Evolutionary conservation across 1,140 invertebrate species (phyloP).

Genomic region (Radopholus similis): DNA sequence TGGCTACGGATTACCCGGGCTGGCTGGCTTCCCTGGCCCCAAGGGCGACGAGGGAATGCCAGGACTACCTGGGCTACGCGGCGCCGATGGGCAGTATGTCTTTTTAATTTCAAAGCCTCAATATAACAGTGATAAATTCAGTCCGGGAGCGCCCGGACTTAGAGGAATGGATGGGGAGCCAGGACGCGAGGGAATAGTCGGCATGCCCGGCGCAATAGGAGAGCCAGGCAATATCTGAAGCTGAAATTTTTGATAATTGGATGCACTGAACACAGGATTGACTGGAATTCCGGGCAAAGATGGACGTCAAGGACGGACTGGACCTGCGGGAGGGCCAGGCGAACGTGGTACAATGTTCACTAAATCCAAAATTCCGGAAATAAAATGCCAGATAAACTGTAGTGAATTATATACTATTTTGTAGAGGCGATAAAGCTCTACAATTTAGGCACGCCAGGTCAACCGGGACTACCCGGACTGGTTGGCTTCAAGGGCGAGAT

Average conservation of each 20-base stretch:
- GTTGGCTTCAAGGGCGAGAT: constrained; percentile 10
- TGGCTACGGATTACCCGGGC: constrained; percentile 62
- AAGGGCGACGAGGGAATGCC: constrained; percentile 19
- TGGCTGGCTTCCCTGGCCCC: constrained; percentile 40
- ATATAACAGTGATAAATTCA: no score
- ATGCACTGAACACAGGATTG: constrained; percentile 17
- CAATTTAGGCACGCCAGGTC: constrained; percentile 28
- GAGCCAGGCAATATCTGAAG: constrained; percentile 21
- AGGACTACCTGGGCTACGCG: constrained; percentile 32
- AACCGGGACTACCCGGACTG: constrained; percentile 23
- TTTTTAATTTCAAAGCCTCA: no score
- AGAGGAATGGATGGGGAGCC: constrained; percentile 32
- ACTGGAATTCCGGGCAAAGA: constrained; percentile 38
- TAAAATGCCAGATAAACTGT: no score
- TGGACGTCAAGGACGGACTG: constrained; percentile 21
- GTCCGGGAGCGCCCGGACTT: constrained; percentile 22
- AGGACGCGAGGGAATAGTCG: constrained; percentile 34
- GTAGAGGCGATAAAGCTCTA: background rate
- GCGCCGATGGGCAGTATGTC: constrained; percentile 31
- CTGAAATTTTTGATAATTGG: background rate
- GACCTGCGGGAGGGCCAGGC: no score
- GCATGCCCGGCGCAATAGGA: constrained; percentile 40
- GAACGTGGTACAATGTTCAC: no score
- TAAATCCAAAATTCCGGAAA: no score
- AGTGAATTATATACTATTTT: no score